Base-by-base conservation (phyloP, 1,140 invertebrate species). In the Scaptodrosophila lebanonensis region DNA sequence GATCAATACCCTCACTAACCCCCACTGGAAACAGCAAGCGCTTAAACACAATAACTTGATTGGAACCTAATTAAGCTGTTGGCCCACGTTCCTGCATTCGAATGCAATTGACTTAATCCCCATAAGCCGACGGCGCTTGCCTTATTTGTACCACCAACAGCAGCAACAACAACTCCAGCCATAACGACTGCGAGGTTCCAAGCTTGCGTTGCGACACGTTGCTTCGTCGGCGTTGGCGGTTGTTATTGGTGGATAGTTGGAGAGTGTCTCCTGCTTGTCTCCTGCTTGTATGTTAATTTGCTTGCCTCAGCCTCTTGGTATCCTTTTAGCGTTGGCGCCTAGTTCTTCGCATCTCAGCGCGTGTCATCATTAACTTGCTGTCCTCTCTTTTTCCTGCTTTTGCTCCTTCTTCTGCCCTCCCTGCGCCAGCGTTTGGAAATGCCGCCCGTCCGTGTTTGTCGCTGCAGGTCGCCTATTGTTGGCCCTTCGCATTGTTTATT, bases 41-140 rank as follows among this genome's bases (percentile, higher is more conserved):
- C n/a, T n/a, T n/a, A n/a, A n/a, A n/a, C n/a, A n/a, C 59, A 62
- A 62, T 62, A 45, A 45, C 59, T 44, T 53, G 35, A 47, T 17
- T 25, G 64, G 68, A 4, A 8, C 22, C 75, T 79, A 79, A 79
- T 79, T 79, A 79, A 79, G 73, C 82, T 79, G 82, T 79, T 82
- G 70, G 69, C 60, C n/a, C n/a, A n/a, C 73, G 66, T 68, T 69
- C 67, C 52, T 49, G 56, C 75, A 79, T 79, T 79, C 75, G 73
- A 82, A 65, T 79, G 73, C 73, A 79, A 79, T 79, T 79, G 73
- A 68, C 59, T 79, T 79, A 79, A 79, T 79, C 73, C 73, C 59
- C 61, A 58, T 72, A 77, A 77, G 73, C 63, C 66, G 62, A 42
- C 39, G 47, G 65, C 57, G 56, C 68, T 79, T 42, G 65, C 73